Conservation (phyloP, 2,113 vertebrate genomes). For the Chaetura pelagica region DNA sequence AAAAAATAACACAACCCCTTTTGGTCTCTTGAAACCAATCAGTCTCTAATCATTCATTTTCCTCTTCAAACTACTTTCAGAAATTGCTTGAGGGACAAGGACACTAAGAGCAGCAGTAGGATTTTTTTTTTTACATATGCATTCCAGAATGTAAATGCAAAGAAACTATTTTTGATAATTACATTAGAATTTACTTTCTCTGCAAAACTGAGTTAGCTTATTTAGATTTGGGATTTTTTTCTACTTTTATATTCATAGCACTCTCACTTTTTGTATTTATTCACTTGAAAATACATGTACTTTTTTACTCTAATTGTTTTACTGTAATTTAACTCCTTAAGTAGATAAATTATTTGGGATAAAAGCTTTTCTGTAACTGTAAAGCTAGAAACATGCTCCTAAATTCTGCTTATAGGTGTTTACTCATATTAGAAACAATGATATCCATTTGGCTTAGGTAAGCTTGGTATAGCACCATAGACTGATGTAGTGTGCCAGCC, state of each 20-base stretch:
- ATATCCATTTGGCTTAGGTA: not conserved
- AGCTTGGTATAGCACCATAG: not conserved
- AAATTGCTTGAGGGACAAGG: not conserved
- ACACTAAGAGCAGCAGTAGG: not conserved
- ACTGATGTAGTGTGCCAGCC: not conserved
- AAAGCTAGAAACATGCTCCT: not conserved
- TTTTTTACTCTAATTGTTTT: not conserved
- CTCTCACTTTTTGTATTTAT: not conserved
- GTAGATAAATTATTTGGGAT: not conserved
- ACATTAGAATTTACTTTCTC: not conserved
- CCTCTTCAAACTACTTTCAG: constrained; percentile 6
- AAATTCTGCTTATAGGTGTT: not conserved
- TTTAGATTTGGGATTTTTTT: not conserved
- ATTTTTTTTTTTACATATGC: not conserved
- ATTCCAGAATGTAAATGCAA: not conserved
- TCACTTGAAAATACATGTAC: not conserved
- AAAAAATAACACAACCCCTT: not conserved
- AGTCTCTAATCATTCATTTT: not conserved
- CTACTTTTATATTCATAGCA: not conserved
- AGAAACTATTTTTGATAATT: not conserved
- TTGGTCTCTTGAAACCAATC: not conserved
- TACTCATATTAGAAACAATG: not conserved
- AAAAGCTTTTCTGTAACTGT: not conserved
- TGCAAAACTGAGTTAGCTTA: not conserved
- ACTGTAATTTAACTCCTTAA: not conserved